Percentiles rank a stretch among this genome's conserved stretches.
Evolutionary conservation across 2,888 invertebrate species (phyloP).

Genomic region (Pandemis heparana): DNA sequence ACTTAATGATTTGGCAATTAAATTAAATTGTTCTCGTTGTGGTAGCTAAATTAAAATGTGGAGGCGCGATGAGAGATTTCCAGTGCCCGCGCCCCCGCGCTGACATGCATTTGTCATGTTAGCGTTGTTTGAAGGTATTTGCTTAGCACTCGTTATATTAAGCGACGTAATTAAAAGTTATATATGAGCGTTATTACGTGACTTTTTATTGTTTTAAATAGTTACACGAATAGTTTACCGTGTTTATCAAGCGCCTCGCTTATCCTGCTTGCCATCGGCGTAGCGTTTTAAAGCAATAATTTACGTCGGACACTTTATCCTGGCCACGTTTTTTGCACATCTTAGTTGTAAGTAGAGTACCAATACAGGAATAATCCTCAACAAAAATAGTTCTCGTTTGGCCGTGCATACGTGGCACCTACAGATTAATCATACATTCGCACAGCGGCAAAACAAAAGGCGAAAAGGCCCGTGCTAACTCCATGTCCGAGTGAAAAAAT

Average conservation of each 20-base stretch:
- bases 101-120: slow-evolving; percentile 62
- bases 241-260: background rate
- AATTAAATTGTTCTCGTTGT: slow-evolving; percentile 83
- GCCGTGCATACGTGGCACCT: slow-evolving; percentile 49
- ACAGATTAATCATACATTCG: slow-evolving; percentile 77
- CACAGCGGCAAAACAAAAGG: slow-evolving; percentile 71
- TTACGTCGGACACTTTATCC: slow-evolving; percentile 19
- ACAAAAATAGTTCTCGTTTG: slow-evolving; percentile 35
- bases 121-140: slow-evolving; percentile 57
- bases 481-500: slow-evolving; percentile 81
- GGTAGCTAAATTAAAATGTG: slow-evolving; percentile 83
- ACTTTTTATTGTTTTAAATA: slow-evolving; percentile 46
- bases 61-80: slow-evolving; percentile 72
- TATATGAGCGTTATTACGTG: slow-evolving; percentile 47
- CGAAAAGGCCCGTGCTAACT: slow-evolving; percentile 77
- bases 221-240: slow-evolving; percentile 43
- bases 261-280: background rate
- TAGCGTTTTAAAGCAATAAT: background rate
- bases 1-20: slow-evolving; percentile 85
- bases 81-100: slow-evolving; percentile 58
- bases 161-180: slow-evolving; percentile 50
- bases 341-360: background rate
- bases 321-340: background rate
- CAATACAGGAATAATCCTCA: slow-evolving; percentile 7
- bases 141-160: slow-evolving; percentile 52